phyloP scores from a whole-genome alignment of 2,888 invertebrate species.

The Diploptera punctata region DNA sequence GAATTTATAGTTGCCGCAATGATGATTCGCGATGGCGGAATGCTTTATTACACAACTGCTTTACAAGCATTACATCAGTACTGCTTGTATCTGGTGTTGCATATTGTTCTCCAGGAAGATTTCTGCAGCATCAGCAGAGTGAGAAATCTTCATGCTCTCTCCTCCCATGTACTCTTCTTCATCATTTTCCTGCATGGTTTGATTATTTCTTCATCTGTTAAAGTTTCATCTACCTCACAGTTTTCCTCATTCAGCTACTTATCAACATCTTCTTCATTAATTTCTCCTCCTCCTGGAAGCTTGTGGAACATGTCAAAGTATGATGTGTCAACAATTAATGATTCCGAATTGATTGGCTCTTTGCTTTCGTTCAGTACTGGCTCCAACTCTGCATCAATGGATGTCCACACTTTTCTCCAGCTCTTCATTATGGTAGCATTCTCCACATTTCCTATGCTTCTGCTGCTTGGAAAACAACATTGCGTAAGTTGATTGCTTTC shows the following conservation, averaged over 20 bases:
- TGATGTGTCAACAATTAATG: background rate
- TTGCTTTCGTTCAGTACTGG: background rate
- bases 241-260: slow-evolving; percentile 2
- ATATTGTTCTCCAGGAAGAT: slow-evolving; percentile 5
- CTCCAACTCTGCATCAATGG: too few species aligned
- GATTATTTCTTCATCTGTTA: slow-evolving; percentile 5
- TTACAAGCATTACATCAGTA: slow-evolving; percentile 2
- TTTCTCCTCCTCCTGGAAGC: slow-evolving; percentile 4
- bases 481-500: too few species aligned
- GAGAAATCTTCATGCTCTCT: background rate
- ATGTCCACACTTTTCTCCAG: too few species aligned
- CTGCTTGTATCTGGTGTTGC: slow-evolving; percentile 14
- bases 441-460: too few species aligned
- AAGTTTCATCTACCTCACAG: background rate
- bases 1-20: slow-evolving; percentile 2
- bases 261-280: slow-evolving; percentile 12
- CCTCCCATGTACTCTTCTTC: background rate
- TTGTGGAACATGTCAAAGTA: background rate
- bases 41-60: background rate
- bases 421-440: too few species aligned
- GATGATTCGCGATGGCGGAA: background rate
- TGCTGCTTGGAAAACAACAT: too few species aligned
- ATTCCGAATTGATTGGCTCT: slow-evolving; percentile 1
- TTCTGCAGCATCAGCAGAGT: background rate
- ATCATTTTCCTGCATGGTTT: background rate